Evolutionary conservation across 2,888 invertebrate species (phyloP).

Genomic region (Lasioglossum zephyrum): DNA sequence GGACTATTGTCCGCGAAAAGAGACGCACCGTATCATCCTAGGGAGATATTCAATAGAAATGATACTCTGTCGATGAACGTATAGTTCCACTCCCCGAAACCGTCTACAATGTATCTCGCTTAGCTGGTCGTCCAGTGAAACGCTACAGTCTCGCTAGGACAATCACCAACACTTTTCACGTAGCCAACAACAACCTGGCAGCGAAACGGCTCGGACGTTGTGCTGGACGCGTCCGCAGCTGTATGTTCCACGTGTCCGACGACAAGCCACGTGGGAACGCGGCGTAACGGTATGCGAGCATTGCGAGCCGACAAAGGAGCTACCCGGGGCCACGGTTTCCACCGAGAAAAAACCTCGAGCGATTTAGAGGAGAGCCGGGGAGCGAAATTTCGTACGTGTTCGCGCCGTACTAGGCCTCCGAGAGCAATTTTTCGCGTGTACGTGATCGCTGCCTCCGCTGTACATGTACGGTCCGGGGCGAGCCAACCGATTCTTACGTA

Average conservation of each 20-base stretch:
- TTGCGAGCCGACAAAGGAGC: not conserved
- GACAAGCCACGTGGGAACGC: constrained; percentile 14
- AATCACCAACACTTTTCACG: constrained; percentile 3
- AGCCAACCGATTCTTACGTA: constrained; percentile 37
- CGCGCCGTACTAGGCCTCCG: constrained; percentile 9
- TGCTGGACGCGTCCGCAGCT: not conserved
- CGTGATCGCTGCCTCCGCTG: not conserved
- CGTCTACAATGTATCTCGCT: not conserved
- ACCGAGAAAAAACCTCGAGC: not conserved
- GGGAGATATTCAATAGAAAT: not conserved
- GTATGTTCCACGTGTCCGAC: constrained; percentile 2
- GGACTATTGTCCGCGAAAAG: not conserved
- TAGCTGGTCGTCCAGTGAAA: not conserved
- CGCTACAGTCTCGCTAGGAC: not conserved
- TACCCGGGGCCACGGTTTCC: not conserved
- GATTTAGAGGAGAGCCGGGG: not conserved
- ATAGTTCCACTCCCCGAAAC: not conserved
- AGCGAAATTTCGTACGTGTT: constrained; percentile 15
- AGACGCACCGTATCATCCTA: not conserved
- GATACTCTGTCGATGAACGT: not conserved
- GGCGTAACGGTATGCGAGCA: constrained; percentile 7
- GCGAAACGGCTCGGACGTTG: not conserved
- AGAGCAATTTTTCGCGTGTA: constrained; percentile 20
- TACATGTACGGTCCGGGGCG: not conserved
- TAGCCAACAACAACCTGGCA: not conserved